Base-by-base conservation (phyloP, 2,797 vertebrate species). In the Lepilemur septentrionalis region DNA sequence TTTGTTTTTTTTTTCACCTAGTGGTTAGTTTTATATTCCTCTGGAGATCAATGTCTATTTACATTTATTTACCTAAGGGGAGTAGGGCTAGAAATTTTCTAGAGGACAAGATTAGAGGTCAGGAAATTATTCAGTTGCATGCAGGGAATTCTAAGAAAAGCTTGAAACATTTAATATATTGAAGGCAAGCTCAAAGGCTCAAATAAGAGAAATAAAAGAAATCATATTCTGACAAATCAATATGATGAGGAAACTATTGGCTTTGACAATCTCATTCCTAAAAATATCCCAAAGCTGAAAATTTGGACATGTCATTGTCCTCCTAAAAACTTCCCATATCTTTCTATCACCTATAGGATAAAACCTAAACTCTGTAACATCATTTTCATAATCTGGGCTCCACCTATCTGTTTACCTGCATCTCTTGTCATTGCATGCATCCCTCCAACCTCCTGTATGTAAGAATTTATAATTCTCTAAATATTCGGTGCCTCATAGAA, bases 1-100 rank as follows among this genome's bases (percentile, higher is more conserved):
- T 52, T 50, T 20, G 17, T 48, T 57, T 55, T 89, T 73, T 52
- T 55, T 4, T 10, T 8, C 22, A 22, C 22, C n/a, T 35, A 67
- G 15, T 80, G 30, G 17, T 76, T 93, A 82, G 70, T 85, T 94
- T 97, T 94, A 35, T 83, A 3, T 76, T 90, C n/a, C 25, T 89
- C 76, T 84, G 30, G 32, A 92, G 32, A 89, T 46, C 23, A 72
- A 8, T 72, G 30, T 87, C n/a, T 94, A 76, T 59, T 72, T 96
- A 25, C 30, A 70, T 93, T 84, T 82, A 70, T 22, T 93, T 65
- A 67, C 7, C n/a, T 35, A 83, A 63, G 30, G n/a, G 80, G 30
- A 78, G 10, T 7, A 48, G 20, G 50, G 8, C 41, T 94, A 92
- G 50, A 67, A 4, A n/a, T 48, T 78, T 72, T 81, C 52, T 57